Evolutionary conservation across 2,888 invertebrate genomes (phyloP), one percentile per base, ranked within the genome.

Genomic region (Marasmarcha lunaedactyla): DNA sequence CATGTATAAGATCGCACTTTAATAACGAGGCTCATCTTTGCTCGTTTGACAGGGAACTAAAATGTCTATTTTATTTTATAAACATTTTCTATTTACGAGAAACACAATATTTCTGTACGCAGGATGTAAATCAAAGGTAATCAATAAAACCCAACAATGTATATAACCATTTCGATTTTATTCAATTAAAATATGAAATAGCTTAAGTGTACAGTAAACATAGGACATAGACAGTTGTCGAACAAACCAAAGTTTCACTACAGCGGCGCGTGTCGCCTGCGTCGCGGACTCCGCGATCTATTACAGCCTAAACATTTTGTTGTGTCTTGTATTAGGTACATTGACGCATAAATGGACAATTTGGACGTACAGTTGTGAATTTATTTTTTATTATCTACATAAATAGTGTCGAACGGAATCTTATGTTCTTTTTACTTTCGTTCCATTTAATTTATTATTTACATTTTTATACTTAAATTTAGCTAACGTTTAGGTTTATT

Each of bases 131-230:
- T 5, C 3, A 20, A 20, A 20, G 20, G 20, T 3, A 20, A 20
- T 3, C 20, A 20, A 20, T 20, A 20, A 20, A 20, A 20, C 20
- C 20, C 3, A 20, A 3, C 20, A 20, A 20, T 20, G 7, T 20
- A 20, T 20, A 20, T 83, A 83, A 81, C 81, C 83, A 79, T 76
- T 83, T 79, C 59, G 70, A 78, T 81, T 20, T 77, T 83, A 83
- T 81, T 83, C 81, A 77, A 69, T 81, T 83, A 81, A 79, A 81
- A 79, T 83, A 83, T 79, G 83, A 81, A 81, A 79, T 81, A 81
- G 78, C 83, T 81, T 83, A 83, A 72, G 72, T 67, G 63, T 81
- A 83, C 74, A 76, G 77, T 83, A 81, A 79, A 83, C 79, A 83
- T 81, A 83, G 78, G 76, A 74, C 68, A 67, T 72, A 71, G 73